Conservation (phyloP, 2,888 invertebrate species). For the Drosophila nigritarsus region DNA sequence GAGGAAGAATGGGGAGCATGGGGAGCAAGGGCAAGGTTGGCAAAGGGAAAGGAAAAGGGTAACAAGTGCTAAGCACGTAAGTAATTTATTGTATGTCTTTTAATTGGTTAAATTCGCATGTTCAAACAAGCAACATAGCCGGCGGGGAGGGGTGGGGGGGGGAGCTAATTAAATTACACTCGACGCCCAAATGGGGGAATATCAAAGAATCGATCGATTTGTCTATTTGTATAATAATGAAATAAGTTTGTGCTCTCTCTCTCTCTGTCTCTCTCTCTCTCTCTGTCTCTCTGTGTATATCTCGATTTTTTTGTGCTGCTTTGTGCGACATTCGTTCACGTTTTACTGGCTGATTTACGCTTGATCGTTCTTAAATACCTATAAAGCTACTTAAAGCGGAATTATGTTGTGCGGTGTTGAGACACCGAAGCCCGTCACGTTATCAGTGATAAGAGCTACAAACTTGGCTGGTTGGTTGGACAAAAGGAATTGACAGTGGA, state of each 20-base stretch:
- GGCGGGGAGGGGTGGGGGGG: conserved; percentile 4
- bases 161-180: conserved; percentile 60
- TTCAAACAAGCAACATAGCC: conserved; percentile 17
- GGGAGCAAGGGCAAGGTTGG: not conserved
- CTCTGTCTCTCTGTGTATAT: too few species aligned
- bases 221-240: not conserved
- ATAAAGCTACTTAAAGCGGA: not conserved
- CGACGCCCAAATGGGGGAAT: conserved; percentile 8
- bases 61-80: conserved; percentile 36
- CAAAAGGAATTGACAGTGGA: conserved; percentile 27
- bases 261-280: too few species aligned
- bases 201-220: not conserved
- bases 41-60: not conserved
- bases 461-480: conserved; percentile 26
- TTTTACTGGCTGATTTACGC: not conserved
- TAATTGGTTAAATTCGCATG: conserved; percentile 53
- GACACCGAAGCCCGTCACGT: conserved; percentile 5
- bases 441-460: conserved; percentile 42
- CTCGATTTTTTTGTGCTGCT: too few species aligned
- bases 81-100: conserved; percentile 35
- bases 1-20: not conserved
- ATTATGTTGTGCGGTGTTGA: conserved; percentile 33
- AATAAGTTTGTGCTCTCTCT: not conserved
- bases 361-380: rapidly evolving
- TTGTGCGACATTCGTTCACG: not conserved